phyloP scores from a whole-genome alignment of 2,113 vertebrate species.

The Eulemur macaco region DNA sequence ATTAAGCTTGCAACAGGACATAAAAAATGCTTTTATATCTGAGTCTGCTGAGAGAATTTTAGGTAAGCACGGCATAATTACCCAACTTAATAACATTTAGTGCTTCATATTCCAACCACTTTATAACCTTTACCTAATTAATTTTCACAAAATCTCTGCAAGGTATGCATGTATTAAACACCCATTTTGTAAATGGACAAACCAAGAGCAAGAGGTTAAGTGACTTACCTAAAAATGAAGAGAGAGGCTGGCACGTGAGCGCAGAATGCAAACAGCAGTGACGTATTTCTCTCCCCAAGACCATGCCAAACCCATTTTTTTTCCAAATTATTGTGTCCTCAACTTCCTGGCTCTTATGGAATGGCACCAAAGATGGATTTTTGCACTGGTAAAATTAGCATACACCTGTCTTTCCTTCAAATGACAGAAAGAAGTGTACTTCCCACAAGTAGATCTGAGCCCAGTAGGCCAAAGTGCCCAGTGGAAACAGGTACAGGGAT shows the following conservation, averaged over 20 bases:
- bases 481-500: not conserved
- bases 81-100: conserved; percentile 50
- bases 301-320: not conserved
- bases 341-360: not conserved
- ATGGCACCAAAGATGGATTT: not conserved
- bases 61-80: conserved; percentile 57
- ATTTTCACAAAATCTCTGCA: conserved; percentile 60
- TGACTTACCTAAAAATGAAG: conserved; percentile 35
- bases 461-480: not conserved
- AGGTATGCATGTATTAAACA: conserved; percentile 43
- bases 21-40: conserved; percentile 13
- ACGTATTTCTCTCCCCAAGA: not conserved
- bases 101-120: conserved; percentile 61
- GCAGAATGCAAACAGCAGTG: not conserved
- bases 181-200: conserved; percentile 50
- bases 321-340: not conserved
- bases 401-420: not conserved
- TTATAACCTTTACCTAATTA: conserved; percentile 68
- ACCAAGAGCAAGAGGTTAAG: conserved; percentile 39
- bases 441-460: not conserved
- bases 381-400: not conserved
- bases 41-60: conserved; percentile 29
- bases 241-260: not conserved
- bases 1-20: not conserved
- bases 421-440: not conserved